Base-by-base conservation (phyloP, 1,140 invertebrate genomes). In the Diachasmimorpha longicaudata region DNA sequence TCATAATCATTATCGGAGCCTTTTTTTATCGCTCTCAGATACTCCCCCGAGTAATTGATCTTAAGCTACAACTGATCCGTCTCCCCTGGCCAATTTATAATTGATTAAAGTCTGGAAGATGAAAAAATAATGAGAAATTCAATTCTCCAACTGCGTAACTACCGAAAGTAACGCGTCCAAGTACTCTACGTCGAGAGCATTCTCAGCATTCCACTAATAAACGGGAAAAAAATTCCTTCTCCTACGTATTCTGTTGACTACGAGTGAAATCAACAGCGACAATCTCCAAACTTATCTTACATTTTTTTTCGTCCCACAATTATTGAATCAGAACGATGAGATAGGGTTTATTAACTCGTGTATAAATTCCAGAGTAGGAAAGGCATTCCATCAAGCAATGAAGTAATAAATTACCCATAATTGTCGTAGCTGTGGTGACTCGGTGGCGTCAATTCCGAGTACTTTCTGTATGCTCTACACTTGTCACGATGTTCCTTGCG, bases 391-490 rank as follows among this genome's bases (percentile, higher is more conserved):
- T 55, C 48, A 13, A 55, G 69, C 69, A 25, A n/a, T 21, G 31
- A 52, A 55, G 31, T 46, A 21, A 72, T 72, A 48, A 46, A 77
- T 77, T 76, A 87, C 85, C 85, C 83, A 80, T 85, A 80, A 83
- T 84, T 84, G 73, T 87, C 83, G 73, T 85, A 87, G 55, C 84
- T 78, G 63, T 84, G 81, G 55, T 79, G 75, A 69, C 76, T 79
- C 13, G 83, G 77, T 70, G 82, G 84, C 73, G 81, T 84, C n/a
- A 87, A 44, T 77, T 87, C 85, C 11, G 85, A 87, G 69, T 86
- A 87, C 78, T 87, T 87, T 74, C 85, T 83, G 75, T 85, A 84
- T 2, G 81, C 75, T 55, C 79, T 84, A 81, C 77, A 84, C 82
- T 83, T 86, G 42, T 87, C 84, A 14, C 80, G 79, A 75, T 81